Conservation (phyloP, 2,888 invertebrate genomes). For the Cephus pygmeus region DNA sequence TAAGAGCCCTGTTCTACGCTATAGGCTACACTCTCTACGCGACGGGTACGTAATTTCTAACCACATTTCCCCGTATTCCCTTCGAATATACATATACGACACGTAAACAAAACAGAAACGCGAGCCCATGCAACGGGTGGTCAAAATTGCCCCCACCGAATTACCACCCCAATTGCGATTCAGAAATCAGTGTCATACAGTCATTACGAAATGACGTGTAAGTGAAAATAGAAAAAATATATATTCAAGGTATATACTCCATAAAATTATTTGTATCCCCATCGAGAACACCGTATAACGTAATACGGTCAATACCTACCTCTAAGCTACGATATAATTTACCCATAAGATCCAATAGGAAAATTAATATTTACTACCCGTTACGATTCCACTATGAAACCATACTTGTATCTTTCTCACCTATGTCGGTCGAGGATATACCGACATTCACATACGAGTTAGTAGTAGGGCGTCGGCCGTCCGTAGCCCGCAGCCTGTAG, state of each 20-base stretch:
- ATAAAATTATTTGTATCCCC: no score
- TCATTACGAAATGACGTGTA: neutral
- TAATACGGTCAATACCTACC: neutral
- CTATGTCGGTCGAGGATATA: neutral
- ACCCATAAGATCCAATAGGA: neutral
- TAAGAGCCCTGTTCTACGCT: slow-evolving; percentile 49
- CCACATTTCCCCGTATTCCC: slow-evolving; percentile 52
- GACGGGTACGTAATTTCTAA: slow-evolving; percentile 55
- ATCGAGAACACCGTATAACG: neutral
- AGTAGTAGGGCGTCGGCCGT: slow-evolving; percentile 47
- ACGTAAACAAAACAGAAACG: neutral
- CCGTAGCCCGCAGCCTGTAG: slow-evolving; percentile 63
- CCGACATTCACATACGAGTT: neutral
- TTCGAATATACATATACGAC: slow-evolving; percentile 22
- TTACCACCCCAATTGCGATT: neutral
- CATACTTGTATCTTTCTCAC: neutral
- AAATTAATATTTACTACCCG: slow-evolving; percentile 32
- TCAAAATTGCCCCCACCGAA: neutral
- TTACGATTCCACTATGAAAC: slow-evolving; percentile 43
- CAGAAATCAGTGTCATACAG: neutral
- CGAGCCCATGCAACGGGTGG: slow-evolving; percentile 1
- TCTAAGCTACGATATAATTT: neutral
- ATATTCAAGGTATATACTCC: no score
- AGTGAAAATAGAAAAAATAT: no score
- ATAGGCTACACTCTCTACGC: slow-evolving; percentile 37